Evolutionary conservation across 1,140 invertebrate species (phyloP).

Genomic region (Lepidurus apus): DNA sequence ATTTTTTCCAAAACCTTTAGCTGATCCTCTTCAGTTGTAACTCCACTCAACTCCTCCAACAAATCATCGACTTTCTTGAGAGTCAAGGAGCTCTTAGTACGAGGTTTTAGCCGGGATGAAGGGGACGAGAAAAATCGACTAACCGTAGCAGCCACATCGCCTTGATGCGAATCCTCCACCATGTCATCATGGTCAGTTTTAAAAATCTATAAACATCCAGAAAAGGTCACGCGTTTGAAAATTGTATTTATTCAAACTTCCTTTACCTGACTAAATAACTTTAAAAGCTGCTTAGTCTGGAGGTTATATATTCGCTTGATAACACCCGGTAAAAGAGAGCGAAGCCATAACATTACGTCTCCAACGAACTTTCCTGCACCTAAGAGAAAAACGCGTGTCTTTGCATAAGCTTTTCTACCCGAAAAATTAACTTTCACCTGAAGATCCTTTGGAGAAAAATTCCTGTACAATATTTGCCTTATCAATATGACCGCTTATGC

Average conservation of each 20-base stretch:
- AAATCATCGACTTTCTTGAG: conserved; percentile 70
- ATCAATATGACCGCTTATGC: conserved; percentile 67
- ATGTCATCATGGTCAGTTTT: conserved; percentile 66
- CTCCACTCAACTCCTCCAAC: conserved; percentile 61
- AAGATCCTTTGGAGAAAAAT: conserved; percentile 61
- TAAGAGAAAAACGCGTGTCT: conserved; percentile 32
- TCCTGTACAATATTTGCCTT: conserved; percentile 71
- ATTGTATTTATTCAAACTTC: conserved; percentile 25
- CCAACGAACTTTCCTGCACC: conserved; percentile 62
- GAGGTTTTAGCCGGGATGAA: conserved; percentile 50
- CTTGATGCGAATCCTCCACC: conserved; percentile 77
- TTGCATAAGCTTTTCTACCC: neutral
- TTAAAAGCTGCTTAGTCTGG: conserved; percentile 84
- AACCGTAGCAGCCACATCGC: conserved; percentile 86
- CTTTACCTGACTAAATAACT: conserved; percentile 68
- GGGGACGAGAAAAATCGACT: conserved; percentile 69
- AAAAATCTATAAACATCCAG: conserved; percentile 55
- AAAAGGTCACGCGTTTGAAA: neutral
- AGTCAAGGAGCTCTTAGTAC: conserved; percentile 63
- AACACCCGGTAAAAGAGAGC: conserved; percentile 73
- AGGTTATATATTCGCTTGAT: conserved; percentile 82
- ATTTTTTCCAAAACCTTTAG: conserved; percentile 66
- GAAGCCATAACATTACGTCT: conserved; percentile 74
- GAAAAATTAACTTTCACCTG: conserved; percentile 47
- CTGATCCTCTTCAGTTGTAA: conserved; percentile 85